Conservation (phyloP, 2,113 vertebrate genomes). For the Esox niger region DNA sequence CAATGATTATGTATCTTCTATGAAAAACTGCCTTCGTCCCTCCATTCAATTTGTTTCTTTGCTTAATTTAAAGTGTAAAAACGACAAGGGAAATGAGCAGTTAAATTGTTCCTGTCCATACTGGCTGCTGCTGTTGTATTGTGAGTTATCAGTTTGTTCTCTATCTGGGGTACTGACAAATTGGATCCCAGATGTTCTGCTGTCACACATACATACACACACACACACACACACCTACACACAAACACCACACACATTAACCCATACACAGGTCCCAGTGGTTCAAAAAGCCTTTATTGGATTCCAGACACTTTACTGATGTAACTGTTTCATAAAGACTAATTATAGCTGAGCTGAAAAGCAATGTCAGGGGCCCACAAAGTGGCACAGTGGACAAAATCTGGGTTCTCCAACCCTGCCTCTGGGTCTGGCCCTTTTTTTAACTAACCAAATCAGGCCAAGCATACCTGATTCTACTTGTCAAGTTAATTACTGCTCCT, state of each 20-base stretch:
- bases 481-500: too few species aligned
- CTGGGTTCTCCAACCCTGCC: too few species aligned
- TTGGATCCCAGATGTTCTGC: background rate
- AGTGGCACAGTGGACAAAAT: too few species aligned
- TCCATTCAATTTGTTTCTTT: background rate
- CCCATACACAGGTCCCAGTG: background rate
- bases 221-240: background rate
- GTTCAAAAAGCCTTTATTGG: background rate
- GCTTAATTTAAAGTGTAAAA: slow-evolving; percentile 4
- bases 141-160: slow-evolving; percentile 2
- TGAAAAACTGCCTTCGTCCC: background rate
- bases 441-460: too few species aligned
- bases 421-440: too few species aligned
- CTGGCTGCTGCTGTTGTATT: background rate
- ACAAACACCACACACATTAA: too few species aligned
- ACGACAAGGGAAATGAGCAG: background rate
- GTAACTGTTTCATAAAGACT: slow-evolving; percentile 5
- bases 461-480: too few species aligned
- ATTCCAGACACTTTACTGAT: slow-evolving; percentile 7
- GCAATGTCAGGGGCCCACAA: too few species aligned
- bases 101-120: background rate
- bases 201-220: slow-evolving; percentile 1
- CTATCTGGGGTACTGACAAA: background rate
- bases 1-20: background rate
- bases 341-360: slow-evolving; percentile 27